Evolutionary conservation across 1,140 invertebrate genomes (phyloP).

Genomic region (Bombus fervidus): DNA sequence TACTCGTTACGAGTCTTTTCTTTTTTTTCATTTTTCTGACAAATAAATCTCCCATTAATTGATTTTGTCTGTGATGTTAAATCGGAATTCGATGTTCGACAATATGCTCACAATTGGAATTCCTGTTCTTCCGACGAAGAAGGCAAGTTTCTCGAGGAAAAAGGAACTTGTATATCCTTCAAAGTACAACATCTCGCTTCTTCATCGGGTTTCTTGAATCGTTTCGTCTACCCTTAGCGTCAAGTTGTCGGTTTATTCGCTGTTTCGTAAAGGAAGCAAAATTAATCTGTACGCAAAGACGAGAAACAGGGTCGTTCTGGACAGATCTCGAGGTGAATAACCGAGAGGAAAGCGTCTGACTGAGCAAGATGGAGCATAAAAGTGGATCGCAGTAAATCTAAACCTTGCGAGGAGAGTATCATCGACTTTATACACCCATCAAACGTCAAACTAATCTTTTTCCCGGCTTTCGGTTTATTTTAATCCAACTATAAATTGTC

Average conservation of each 20-base stretch:
- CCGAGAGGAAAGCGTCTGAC: constrained; percentile 26
- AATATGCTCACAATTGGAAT: no score
- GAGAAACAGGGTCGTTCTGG: constrained; percentile 14
- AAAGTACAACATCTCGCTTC: no score
- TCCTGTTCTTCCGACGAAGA: no score
- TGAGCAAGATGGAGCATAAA: constrained; percentile 10
- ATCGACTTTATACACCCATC: neutral
- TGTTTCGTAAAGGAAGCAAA: neutral
- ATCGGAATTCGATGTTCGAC: neutral
- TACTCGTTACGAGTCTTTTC: no score
- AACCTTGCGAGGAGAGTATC: neutral
- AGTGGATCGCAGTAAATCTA: constrained; percentile 25
- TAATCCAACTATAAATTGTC: neutral
- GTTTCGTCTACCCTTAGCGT: neutral
- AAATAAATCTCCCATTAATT: neutral
- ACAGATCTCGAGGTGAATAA: constrained; percentile 23
- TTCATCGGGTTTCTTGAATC: neutral
- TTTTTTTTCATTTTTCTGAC: neutral
- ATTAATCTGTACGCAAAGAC: constrained; percentile 4
- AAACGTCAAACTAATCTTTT: neutral
- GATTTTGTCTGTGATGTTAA: neutral
- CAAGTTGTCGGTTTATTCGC: neutral
- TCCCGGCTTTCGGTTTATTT: neutral
- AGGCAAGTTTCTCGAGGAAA: no score
- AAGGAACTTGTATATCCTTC: no score